Evolutionary conservation across 35 echinoderm and acorn worm genomes (phyloP).

Genomic region (Heliocidaris tuberculata): DNA sequence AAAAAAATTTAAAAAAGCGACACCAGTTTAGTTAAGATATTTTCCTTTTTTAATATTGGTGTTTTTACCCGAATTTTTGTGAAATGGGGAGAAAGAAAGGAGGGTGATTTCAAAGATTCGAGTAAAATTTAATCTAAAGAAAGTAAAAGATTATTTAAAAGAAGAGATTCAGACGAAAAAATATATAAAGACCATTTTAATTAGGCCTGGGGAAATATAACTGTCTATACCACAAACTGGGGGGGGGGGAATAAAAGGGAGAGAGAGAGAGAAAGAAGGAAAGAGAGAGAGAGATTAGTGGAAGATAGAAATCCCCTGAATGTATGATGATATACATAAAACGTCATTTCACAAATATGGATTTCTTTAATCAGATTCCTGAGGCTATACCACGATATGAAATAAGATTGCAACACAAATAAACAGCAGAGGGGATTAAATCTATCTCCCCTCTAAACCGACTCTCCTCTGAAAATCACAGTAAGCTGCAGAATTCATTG

Average conservation of each 20-base stretch:
- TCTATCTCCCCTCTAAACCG: neutral
- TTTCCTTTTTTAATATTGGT: too few species aligned
- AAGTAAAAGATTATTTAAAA: too few species aligned
- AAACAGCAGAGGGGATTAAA: slow-evolving; percentile 23
- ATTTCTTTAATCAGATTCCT: neutral
- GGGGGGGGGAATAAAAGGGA: neutral
- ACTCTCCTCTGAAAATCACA: neutral
- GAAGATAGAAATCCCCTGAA: neutral
- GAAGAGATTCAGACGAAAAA: too few species aligned
- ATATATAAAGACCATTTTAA: too few species aligned
- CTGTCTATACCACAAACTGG: neutral
- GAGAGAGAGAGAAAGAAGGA: neutral
- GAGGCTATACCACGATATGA: slow-evolving; percentile 5
- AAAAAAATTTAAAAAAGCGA: too few species aligned
- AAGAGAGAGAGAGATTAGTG: neutral
- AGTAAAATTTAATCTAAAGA: too few species aligned
- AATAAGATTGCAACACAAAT: slow-evolving; percentile 42
- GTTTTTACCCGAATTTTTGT: too few species aligned
- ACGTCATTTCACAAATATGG: neutral
- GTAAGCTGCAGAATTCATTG: slow-evolving; percentile 40
- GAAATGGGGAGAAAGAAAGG: too few species aligned
- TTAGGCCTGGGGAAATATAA: too few species aligned
- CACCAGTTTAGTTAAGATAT: too few species aligned
- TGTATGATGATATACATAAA: neutral
- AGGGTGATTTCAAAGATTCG: too few species aligned